phyloP scores from a whole-genome alignment of 2,113 vertebrate species.

The Leiothrix lutea region DNA sequence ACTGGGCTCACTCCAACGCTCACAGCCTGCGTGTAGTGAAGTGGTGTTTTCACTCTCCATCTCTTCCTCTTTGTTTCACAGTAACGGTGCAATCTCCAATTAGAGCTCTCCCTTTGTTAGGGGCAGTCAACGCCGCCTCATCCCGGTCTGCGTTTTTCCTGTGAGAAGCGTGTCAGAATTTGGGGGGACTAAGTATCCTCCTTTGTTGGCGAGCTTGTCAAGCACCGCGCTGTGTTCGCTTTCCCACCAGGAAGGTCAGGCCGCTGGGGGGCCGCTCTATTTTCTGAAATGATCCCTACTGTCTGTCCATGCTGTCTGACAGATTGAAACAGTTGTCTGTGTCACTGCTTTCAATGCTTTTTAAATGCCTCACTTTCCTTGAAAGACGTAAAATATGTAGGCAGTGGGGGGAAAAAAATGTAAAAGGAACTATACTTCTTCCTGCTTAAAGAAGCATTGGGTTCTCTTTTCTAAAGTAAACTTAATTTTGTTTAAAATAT shows the following conservation, averaged over 20 bases:
- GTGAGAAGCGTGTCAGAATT: constrained; percentile 78
- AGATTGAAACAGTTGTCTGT: constrained; percentile 82
- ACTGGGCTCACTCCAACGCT: not conserved
- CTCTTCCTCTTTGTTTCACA: not conserved
- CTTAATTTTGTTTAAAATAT: constrained; percentile 48
- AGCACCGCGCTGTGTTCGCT: constrained; percentile 63
- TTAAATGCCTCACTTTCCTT: constrained; percentile 65
- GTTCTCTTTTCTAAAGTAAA: constrained; percentile 46
- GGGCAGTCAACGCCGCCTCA: not conserved
- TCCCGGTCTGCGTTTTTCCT: constrained; percentile 61
- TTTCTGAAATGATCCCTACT: constrained; percentile 75
- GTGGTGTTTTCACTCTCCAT: not conserved
- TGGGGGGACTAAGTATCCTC: constrained; percentile 69
- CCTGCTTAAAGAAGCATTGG: not conserved
- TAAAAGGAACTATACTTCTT: not conserved
- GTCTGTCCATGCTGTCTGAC: constrained; percentile 75
- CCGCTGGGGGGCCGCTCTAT: constrained; percentile 69
- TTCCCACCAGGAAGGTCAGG: constrained; percentile 84
- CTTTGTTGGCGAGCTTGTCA: constrained; percentile 79
- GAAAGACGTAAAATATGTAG: constrained; percentile 32
- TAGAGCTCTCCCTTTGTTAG: constrained; percentile 53
- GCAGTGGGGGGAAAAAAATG: not conserved
- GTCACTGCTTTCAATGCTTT: constrained; percentile 65
- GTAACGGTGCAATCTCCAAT: constrained; percentile 20
- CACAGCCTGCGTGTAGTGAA: not conserved